phyloP scores from a whole-genome alignment of 1,140 invertebrate genomes.

The Aricia agestis region DNA sequence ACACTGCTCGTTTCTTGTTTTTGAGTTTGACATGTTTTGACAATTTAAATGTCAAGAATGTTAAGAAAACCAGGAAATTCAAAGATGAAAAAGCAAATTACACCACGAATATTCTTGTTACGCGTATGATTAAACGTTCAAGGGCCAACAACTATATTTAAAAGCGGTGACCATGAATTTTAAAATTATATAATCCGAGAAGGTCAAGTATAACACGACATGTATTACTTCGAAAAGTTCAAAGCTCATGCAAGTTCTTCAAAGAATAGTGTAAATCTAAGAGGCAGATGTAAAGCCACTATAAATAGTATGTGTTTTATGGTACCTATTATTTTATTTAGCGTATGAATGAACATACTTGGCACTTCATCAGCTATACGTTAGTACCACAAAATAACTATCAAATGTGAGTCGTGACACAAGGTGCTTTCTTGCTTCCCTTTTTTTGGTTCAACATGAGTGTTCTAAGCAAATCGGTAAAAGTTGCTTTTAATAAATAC shows the following conservation, averaged over 20 bases:
- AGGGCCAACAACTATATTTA: constrained; percentile 1
- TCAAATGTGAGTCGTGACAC: neutral
- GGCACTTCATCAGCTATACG: neutral
- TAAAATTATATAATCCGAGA: neutral
- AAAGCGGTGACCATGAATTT: neutral
- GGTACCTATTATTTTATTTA: neutral
- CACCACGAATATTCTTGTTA: neutral
- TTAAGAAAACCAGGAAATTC: neutral
- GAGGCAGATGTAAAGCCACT: neutral
- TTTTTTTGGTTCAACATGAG: constrained; percentile 32
- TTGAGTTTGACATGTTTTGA: too few relatives aligned
- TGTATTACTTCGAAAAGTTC: neutral
- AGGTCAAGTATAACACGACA: constrained; percentile 9
- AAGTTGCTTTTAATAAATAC: constrained; percentile 52
- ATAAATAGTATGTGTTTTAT: neutral
- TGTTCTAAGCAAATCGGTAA: constrained; percentile 46
- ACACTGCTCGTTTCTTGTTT: too few relatives aligned
- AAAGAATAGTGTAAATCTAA: neutral
- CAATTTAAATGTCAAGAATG: neutral
- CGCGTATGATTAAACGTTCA: neutral
- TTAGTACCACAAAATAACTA: neutral
- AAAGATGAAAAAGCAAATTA: constrained; percentile 5
- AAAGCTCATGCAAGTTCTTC: neutral
- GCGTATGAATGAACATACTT: neutral
- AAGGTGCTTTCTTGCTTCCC: neutral